These are phyloP conservation scores for Thysanoteuthis rhombus DNA, from an alignment of 2,888 invertebrate genomes.

Conservation along the genomic window DNA sequence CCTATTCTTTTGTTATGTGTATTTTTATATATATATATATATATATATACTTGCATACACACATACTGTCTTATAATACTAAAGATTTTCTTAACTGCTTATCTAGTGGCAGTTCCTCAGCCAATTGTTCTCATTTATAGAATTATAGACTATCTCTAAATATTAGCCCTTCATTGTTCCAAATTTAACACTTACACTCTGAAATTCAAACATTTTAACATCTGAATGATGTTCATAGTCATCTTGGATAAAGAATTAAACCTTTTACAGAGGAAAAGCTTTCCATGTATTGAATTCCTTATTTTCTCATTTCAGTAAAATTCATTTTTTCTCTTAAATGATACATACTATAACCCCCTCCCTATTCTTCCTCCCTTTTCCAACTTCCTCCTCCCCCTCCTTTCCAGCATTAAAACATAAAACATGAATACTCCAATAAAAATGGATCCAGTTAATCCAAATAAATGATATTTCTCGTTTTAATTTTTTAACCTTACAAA, in stretches of 20 bases:
- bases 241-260: not conserved
- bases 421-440: not conserved
- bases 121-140: too few relatives aligned
- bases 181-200: too few relatives aligned
- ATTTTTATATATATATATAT: too few relatives aligned
- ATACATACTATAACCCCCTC: not conserved
- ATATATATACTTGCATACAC: too few relatives aligned
- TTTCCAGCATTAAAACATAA: not conserved
- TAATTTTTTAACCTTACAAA: not conserved
- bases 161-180: too few relatives aligned
- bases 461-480: not conserved
- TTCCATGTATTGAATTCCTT: not conserved
- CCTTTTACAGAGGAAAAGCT: not conserved
- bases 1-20: too few relatives aligned
- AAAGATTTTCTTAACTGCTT: too few relatives aligned
- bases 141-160: too few relatives aligned
- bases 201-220: too few relatives aligned
- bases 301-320: slow-evolving; percentile 12
- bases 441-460: not conserved
- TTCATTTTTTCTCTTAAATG: not conserved
- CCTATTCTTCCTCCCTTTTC: not conserved
- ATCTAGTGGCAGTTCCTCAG: too few relatives aligned
- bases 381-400: not conserved
- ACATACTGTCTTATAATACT: too few relatives aligned
- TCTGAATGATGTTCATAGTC: too few relatives aligned